Conservation (phyloP, 2,888 invertebrate genomes). For the Drosophila borealis region DNA sequence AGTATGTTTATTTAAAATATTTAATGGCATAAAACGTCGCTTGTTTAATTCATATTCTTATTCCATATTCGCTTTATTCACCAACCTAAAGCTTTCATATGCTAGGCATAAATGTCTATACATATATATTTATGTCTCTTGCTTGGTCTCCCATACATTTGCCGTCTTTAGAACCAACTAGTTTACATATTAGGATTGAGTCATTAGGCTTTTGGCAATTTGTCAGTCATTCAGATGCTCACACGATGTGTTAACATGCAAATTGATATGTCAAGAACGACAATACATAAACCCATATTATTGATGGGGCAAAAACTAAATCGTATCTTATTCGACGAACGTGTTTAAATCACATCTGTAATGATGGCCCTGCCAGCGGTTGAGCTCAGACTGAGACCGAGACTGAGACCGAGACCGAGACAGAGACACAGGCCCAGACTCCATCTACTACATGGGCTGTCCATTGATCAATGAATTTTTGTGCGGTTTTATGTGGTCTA, state of each 20-base stretch:
- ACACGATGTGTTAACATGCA: constrained; percentile 70
- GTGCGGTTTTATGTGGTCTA: constrained; percentile 65
- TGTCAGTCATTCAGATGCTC: constrained; percentile 55
- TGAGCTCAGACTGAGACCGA: constrained; percentile 14
- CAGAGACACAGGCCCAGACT: not conserved
- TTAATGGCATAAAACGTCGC: too few relatives aligned
- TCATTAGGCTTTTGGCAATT: constrained; percentile 52
- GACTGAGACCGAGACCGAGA: not conserved
- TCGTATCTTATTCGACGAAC: constrained; percentile 45
- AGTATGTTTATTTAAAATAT: too few relatives aligned
- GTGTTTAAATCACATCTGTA: constrained; percentile 61
- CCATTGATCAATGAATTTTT: constrained; percentile 63
- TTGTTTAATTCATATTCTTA: too few relatives aligned
- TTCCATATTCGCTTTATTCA: too few relatives aligned
- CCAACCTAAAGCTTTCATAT: not conserved
- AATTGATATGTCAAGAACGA: constrained; percentile 62
- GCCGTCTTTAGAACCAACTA: not conserved
- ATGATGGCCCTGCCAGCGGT: constrained; percentile 55
- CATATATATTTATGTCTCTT: not conserved
- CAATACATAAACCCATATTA: constrained; percentile 33
- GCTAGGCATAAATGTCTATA: too few relatives aligned
- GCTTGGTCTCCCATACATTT: constrained; percentile 29
- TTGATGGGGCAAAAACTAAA: constrained; percentile 40
- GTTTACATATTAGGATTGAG: constrained; percentile 43
- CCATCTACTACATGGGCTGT: constrained; percentile 26